Evolutionary conservation across 64 coral and sea anemone species (phyloP).

Genomic region (Porites lutea): DNA sequence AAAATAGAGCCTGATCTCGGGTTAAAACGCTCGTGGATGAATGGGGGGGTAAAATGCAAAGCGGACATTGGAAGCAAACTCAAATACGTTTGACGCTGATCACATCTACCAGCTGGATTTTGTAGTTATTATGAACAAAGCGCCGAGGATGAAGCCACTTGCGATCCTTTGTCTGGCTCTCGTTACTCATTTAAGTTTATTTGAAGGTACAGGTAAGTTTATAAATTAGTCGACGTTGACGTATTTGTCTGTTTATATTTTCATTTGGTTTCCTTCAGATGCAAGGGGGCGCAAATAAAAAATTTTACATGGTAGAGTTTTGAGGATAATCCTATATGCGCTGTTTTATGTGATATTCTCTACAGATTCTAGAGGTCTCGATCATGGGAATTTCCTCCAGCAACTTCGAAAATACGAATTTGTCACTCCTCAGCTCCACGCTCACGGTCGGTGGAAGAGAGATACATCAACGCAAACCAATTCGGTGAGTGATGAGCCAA

Average conservation of each 20-base stretch:
- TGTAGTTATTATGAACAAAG: neutral
- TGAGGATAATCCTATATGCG: neutral
- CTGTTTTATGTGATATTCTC: neutral
- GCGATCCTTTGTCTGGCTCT: neutral
- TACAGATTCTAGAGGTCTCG: neutral
- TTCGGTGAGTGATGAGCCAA: conserved; percentile 28
- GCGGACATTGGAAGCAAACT: neutral
- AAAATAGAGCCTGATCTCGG: too few species aligned
- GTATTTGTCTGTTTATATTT: conserved; percentile 30
- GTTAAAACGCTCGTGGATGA: too few species aligned
- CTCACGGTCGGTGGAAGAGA: neutral
- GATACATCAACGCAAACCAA: conserved; percentile 7
- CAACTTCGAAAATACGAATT: conserved; percentile 31
- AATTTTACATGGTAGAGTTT: neutral
- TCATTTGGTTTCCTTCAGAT: neutral
- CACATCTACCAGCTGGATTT: neutral
- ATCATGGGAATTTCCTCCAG: neutral
- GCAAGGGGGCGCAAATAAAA: neutral
- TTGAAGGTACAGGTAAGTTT: conserved; percentile 11
- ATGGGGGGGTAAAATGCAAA: neutral
- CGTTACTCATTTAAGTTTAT: neutral
- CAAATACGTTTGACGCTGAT: neutral
- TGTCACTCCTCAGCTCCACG: neutral
- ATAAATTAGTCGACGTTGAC: neutral
- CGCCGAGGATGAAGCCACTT: neutral